These are phyloP conservation scores for Bombus pyrosoma DNA, from an alignment of 1,140 invertebrate genomes.

Conservation along the genomic window DNA sequence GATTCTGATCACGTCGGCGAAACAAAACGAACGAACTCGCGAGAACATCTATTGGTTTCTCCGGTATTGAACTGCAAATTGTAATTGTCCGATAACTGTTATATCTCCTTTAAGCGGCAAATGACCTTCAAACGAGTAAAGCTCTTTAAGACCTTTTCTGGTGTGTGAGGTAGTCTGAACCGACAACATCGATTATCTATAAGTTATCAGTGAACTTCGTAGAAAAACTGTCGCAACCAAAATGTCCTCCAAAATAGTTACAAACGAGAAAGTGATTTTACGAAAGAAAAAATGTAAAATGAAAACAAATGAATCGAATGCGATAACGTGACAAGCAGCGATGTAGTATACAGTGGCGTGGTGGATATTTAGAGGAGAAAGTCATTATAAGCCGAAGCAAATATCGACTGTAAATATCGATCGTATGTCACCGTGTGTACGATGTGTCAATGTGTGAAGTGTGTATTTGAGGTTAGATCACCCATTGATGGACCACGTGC, in stretches of 20 bases:
- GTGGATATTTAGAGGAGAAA: not conserved
- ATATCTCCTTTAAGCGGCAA: slow-evolving; percentile 17
- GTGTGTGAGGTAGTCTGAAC: not conserved
- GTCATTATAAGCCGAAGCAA: not conserved
- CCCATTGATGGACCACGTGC: slow-evolving; percentile 31
- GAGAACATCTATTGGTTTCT: not conserved
- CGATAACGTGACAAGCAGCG: not conserved
- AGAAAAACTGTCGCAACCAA: not conserved
- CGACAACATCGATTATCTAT: not conserved
- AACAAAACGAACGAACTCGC: not conserved
- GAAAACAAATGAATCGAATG: not conserved
- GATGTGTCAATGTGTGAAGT: slow-evolving; percentile 10
- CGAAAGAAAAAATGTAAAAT: not conserved
- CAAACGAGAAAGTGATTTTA: not conserved
- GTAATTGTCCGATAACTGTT: not conserved
- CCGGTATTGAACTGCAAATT: not conserved
- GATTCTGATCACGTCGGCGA: not conserved
- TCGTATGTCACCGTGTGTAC: not conserved
- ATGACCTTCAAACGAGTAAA: slow-evolving; percentile 1
- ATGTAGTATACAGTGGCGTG: not conserved
- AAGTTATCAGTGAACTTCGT: not conserved
- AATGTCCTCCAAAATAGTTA: slow-evolving; percentile 7
- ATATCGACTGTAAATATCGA: not conserved
- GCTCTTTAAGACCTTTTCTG: slow-evolving; percentile 28
- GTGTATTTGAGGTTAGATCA: slow-evolving; percentile 32